Conservation (phyloP, 2,888 invertebrate species). For the Rugalucina vietnamica region DNA sequence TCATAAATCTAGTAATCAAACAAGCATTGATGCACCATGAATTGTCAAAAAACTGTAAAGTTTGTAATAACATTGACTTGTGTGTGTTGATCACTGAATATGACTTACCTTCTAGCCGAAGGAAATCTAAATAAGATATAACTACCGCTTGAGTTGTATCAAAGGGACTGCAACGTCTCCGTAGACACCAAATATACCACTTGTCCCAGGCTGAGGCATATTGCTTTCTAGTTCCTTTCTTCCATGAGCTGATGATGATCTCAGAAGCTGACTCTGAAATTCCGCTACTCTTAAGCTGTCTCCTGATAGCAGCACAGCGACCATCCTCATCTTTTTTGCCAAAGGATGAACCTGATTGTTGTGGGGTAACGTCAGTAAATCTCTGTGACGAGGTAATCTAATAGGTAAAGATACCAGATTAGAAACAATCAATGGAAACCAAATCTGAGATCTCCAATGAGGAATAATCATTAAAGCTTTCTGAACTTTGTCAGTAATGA, state of each 20-base stretch:
- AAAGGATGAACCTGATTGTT: not conserved
- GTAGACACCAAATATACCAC: constrained; percentile 17
- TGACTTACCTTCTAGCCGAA: not conserved
- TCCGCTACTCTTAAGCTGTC: not conserved
- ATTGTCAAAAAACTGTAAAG: constrained; percentile 35
- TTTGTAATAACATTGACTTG: constrained; percentile 43
- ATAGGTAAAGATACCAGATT: not conserved
- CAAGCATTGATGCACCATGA: constrained; percentile 20
- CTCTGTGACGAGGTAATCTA: constrained; percentile 15
- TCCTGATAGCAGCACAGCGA: not conserved
- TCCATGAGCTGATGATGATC: not conserved
- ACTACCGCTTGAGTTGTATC: not conserved
- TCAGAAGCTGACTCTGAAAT: not conserved
- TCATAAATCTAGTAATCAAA: constrained; percentile 48
- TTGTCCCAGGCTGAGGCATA: constrained; percentile 12
- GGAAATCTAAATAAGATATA: not conserved
- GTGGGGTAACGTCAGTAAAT: constrained; percentile 4
- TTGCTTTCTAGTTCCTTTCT: constrained; percentile 6
- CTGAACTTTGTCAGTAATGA: constrained; percentile 43
- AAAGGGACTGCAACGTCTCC: not conserved
- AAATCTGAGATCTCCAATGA: constrained; percentile 48
- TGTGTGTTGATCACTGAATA: constrained; percentile 35
- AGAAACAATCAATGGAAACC: constrained; percentile 45
- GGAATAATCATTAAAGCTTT: constrained; percentile 45
- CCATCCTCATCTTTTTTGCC: not conserved